Conservation (phyloP, 2,797 vertebrate genomes). For the Gambusia yucatana region DNA sequence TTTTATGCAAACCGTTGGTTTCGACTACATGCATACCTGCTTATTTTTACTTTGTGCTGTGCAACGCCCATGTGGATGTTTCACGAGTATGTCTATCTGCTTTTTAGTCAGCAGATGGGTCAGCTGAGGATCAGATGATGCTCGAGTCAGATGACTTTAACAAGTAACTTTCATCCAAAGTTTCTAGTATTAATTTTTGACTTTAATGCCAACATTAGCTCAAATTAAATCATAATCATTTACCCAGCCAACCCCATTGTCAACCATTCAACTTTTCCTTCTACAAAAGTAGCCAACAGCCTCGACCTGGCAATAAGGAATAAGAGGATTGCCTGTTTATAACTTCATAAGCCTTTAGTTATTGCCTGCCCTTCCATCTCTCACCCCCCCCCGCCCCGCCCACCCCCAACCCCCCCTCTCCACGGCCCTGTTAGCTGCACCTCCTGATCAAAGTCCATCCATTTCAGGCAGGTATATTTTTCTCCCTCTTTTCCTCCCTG, state of each 20-base stretch:
- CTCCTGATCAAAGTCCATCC: conserved; percentile 71
- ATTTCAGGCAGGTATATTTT: conserved; percentile 59
- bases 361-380: conserved; percentile 36
- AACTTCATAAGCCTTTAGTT: conserved; percentile 53
- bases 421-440: conserved; percentile 58
- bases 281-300: conserved; percentile 16
- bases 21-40: not conserved
- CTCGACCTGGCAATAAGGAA: conserved; percentile 11
- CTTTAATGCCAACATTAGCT: conserved; percentile 17
- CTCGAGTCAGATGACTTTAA: conserved; percentile 72
- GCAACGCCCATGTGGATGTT: conserved; percentile 46
- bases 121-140: conserved; percentile 78
- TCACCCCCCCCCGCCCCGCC: conserved; percentile 5
- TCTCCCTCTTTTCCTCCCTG: conserved; percentile 43
- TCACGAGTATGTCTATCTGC: conserved; percentile 33
- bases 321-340: conserved; percentile 45
- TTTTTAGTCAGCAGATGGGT: conserved; percentile 70
- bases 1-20: not conserved
- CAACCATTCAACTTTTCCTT: conserved; percentile 15
- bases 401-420: conserved; percentile 26
- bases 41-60: conserved; percentile 20
- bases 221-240: conserved; percentile 25
- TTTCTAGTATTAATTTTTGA: conserved; percentile 35
- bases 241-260: conserved; percentile 15
- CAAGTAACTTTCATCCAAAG: conserved; percentile 36